A percentile compares a stretch with the other conserved stretches of the same genome.
These are phyloP conservation scores for Camptogramma bilineatum DNA, from an alignment of 2,888 invertebrate species.

Conservation along the genomic window DNA sequence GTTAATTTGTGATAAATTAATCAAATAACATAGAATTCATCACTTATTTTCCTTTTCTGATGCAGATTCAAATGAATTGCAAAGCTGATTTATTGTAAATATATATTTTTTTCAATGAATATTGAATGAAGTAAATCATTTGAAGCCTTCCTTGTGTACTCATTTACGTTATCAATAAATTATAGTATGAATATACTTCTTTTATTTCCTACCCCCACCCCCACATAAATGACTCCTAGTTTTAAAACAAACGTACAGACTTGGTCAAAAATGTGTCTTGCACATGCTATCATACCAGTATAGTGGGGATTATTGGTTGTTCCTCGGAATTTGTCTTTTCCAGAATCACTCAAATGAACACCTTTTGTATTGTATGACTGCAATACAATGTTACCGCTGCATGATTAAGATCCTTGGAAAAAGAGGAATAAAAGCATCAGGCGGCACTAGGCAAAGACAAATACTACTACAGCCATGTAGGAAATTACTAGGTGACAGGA, in stretches of 20 bases:
- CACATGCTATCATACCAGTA: no score
- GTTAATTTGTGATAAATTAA: slow-evolving; percentile 79
- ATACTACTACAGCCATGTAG: no score
- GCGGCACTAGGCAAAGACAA: no score
- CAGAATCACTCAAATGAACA: no score
- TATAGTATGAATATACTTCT: slow-evolving; percentile 76
- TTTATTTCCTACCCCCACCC: slow-evolving; percentile 51
- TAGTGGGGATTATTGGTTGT: no score
- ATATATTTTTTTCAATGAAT: slow-evolving; percentile 79
- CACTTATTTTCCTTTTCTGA: slow-evolving; percentile 67
- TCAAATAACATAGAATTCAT: slow-evolving; percentile 56
- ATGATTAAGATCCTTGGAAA: no score
- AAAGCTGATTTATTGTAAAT: slow-evolving; percentile 83
- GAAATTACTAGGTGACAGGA: no score
- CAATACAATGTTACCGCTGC: no score
- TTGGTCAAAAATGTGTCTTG: no score
- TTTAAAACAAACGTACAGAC: background rate
- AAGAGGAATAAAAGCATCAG: no score
- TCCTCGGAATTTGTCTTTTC: no score
- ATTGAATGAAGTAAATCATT: slow-evolving; percentile 84
- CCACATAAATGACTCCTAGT: background rate
- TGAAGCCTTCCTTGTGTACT: slow-evolving; percentile 85
- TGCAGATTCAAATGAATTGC: slow-evolving; percentile 75
- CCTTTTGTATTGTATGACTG: no score
- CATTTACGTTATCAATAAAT: slow-evolving; percentile 86